Percentiles rank a stretch among this genome's conserved stretches.
Conservation (phyloP, 2,888 invertebrate species). For the Microchrysa polita region DNA sequence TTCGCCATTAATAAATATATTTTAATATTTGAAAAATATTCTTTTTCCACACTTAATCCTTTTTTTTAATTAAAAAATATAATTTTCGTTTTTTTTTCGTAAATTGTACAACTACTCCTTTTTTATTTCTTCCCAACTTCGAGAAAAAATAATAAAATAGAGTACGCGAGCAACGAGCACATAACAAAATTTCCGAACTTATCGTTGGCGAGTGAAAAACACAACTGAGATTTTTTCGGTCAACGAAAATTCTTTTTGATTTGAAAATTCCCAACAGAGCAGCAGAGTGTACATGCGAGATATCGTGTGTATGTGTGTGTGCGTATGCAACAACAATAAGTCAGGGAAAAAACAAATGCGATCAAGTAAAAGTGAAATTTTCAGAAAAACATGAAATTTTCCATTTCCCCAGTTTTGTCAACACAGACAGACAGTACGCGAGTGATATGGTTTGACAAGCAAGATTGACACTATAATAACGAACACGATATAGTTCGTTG, state of each 20-base stretch:
- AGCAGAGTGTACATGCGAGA: no score
- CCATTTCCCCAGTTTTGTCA: conserved; percentile 28
- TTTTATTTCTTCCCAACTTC: not conserved
- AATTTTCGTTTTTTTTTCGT: not conserved
- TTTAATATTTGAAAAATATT: no score
- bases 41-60: no score
- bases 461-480: no score
- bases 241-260: conserved; percentile 34
- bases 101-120: not conserved
- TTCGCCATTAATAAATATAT: no score
- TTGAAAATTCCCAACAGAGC: not conserved
- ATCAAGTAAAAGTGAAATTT: conserved; percentile 26
- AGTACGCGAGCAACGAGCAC: not conserved
- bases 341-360: conserved; percentile 25
- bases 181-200: conserved; percentile 48
- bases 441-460: no score
- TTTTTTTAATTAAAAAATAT: not conserved
- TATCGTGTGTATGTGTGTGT: no score
- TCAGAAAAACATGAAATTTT: conserved; percentile 30
- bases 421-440: not conserved
- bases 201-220: conserved; percentile 58
- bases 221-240: conserved; percentile 56
- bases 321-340: not conserved
- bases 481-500: no score
- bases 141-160: not conserved